Evolutionary conservation across 2,797 vertebrate species (phyloP), one percentile per base, ranked within the genome.

Genomic region (Acanthopagrus latus): DNA sequence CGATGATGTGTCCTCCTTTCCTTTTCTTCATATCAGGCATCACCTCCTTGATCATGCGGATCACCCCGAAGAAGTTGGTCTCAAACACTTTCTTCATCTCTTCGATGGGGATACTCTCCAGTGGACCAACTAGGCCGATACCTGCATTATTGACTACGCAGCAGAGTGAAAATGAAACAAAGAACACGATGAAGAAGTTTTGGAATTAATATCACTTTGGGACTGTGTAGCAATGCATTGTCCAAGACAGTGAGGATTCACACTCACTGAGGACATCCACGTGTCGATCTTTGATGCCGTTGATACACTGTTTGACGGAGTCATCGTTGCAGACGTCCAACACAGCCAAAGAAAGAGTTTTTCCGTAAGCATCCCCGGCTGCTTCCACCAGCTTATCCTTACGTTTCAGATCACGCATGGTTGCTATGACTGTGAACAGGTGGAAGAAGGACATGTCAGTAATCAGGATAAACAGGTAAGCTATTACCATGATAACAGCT

Each of bases 1-100:
- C 93, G 0, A 95, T 85, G 70, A 96, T 95, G 88, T 95, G 94
- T 21, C 95, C 96, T 0, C 83, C 91, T 0, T 73, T 91, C 25
- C 93, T 92, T 4, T 74, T 91, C 92, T 97, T 97, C 96, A 97
- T 97, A 59, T 96, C 95, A 0, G 96, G 96, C 91, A 96, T 93
- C 83, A 97, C 95, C 85, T 96, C 95, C 90, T 96, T 95, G 83
- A 96, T 94, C 93, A 96, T 94, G 52, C 96, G 94, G 51, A 94
- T 93, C 57, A 92, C 94, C 1, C 96, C 95, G 0, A 95, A 96
- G 91, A 97, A 95, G 64, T 96, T 95, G 74, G 96, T 96, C 88
- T 96, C 95, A 82, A 93, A 96, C 63, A 96, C 93, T 44, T 74
- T 92, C 90, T 94, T 94, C 95, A 96, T 96, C 75, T 95, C 95